Base-by-base conservation (phyloP, 2,888 invertebrate species). In the Cynaeus angustus region DNA sequence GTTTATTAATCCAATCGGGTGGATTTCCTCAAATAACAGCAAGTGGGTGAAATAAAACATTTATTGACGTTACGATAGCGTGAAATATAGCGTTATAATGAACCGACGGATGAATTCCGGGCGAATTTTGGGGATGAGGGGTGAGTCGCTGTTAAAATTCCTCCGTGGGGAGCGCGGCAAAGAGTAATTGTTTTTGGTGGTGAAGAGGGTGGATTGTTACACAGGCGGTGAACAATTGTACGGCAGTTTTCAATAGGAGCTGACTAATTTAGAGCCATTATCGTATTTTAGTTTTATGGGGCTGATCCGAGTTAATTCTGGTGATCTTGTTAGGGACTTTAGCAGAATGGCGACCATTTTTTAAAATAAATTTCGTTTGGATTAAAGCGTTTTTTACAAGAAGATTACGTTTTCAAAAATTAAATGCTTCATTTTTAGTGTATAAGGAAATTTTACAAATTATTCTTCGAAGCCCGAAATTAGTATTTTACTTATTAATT, bases 121-220 rank as follows among this genome's bases (percentile, higher is more conserved):
- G 10, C 38, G 58, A 13, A 58, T 58, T 58, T 48, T 8, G 30
- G 37, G 53, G 9, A 37, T 4, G 53, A 14, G 14, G 10, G 46
- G 8, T n/a, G 58, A 58, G 43, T 43, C 58, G 26, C 58, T 21
- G 59, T 59, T 61, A 50, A 61, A 61, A 61, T 61, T 61, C 50
- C 48, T 61, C 61, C 50, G 48, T 61, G 43, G 61, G 61, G 61
- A 61, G 26, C 38, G 41, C 38, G 37, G 50, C 61, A 61, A 61
- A 61, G 61, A 61, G 61, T 61, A 61, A 61, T 61, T 61, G 61
- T 61, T 61, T 61, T 61, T 48, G 61, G 61, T 16, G 61, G 37
- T 9, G 30, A 56, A 21, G 41, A 56, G 43, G 56, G 56, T 56
- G 56, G 59, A 59, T 45, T 46, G 45, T 59, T 30, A 59, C 46